phyloP scores from a whole-genome alignment of 2,888 invertebrate species.

The Mythimna vitellina region DNA sequence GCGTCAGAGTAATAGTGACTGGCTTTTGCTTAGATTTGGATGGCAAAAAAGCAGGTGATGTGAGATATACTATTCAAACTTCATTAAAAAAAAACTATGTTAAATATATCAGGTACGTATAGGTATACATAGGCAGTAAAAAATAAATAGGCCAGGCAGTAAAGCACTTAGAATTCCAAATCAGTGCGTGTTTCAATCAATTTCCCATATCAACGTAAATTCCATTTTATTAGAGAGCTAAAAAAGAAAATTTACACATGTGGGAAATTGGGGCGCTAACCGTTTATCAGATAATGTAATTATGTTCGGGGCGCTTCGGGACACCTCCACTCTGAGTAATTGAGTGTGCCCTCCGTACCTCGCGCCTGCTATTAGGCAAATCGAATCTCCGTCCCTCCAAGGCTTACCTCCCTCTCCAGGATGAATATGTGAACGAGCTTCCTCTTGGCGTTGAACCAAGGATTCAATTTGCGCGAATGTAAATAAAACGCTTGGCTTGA shows the following conservation, averaged over 20 bases:
- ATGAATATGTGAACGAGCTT: constrained; percentile 78
- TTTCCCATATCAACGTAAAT: constrained; percentile 53
- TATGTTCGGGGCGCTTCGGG: constrained; percentile 85
- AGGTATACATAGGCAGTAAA: not conserved
- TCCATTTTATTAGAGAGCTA: constrained; percentile 62
- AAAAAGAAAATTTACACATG: constrained; percentile 71
- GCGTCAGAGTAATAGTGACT: not conserved
- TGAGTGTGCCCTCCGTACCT: constrained; percentile 83
- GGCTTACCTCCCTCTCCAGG: constrained; percentile 62
- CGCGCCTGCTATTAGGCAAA: constrained; percentile 89
- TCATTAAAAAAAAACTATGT: not conserved
- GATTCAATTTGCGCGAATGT: constrained; percentile 89
- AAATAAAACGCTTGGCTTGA: constrained; percentile 82
- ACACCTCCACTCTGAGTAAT: constrained; percentile 89
- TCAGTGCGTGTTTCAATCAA: constrained; percentile 54
- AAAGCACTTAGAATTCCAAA: constrained; percentile 45
- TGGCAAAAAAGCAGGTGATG: too few species aligned
- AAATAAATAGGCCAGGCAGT: constrained; percentile 5
- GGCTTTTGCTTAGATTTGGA: not conserved
- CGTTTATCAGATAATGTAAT: constrained; percentile 90
- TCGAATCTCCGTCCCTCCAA: constrained; percentile 84
- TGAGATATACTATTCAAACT: not conserved
- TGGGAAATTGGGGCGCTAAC: constrained; percentile 68
- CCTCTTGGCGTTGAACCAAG: constrained; percentile 85
- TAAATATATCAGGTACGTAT: not conserved